A percentile compares a stretch with the other conserved stretches of the same genome.
Conservation (phyloP, 2,113 vertebrate species). For the Ciconia stormi region DNA sequence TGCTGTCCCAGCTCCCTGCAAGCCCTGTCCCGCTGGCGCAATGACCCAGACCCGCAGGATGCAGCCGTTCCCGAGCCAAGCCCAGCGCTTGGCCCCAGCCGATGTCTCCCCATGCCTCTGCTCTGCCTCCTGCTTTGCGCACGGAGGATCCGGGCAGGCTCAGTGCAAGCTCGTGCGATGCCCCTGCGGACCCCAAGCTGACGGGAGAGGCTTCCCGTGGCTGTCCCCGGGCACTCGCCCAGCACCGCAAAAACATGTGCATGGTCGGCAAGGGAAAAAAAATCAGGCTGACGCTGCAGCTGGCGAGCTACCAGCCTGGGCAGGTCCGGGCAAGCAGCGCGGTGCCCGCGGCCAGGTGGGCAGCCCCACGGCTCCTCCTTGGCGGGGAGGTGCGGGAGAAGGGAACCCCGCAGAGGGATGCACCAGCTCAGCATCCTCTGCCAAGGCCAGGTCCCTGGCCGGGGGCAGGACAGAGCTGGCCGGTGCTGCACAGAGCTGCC, state of each 20-base stretch:
- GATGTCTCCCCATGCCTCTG: background rate
- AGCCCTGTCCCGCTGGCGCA: background rate
- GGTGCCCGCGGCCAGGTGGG: background rate
- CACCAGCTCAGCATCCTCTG: background rate
- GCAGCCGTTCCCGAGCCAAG: background rate
- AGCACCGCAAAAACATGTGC: background rate
- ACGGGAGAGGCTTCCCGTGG: background rate
- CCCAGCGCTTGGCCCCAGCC: background rate
- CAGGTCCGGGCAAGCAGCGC: background rate
- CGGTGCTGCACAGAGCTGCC: rapidly evolving
- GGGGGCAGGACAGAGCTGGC: background rate
- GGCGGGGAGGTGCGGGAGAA: rapidly evolving
- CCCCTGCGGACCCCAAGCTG: rapidly evolving
- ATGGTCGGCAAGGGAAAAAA: background rate
- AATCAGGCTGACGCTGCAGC: background rate
- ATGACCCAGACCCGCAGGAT: background rate
- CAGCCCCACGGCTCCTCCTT: background rate
- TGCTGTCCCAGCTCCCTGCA: background rate
- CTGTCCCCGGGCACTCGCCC: rapidly evolving
- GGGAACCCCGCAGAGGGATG: background rate
- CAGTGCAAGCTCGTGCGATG: background rate
- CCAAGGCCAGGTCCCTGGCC: rapidly evolving
- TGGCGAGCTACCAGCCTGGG: background rate
- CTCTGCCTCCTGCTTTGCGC: background rate
- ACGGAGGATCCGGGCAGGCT: background rate